phyloP scores from a whole-genome alignment of 2,888 invertebrate species.

The Dioctria rufipes region DNA sequence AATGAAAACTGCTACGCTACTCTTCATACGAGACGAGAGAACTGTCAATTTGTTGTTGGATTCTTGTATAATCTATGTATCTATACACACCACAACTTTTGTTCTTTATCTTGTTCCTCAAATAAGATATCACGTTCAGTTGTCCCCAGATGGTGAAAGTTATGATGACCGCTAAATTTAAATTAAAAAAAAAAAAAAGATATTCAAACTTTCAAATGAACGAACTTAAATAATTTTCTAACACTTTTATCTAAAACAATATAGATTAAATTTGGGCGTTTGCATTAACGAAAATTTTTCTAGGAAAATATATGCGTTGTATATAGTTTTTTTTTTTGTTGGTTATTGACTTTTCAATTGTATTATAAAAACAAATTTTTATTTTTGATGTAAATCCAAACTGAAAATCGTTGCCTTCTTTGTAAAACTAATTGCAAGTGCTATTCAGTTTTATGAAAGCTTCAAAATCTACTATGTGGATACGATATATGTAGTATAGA shows the following conservation, averaged over 20 bases:
- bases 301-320: not conserved
- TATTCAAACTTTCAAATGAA: too few species aligned
- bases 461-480: too few species aligned
- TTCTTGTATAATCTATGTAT: too few species aligned
- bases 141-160: not conserved
- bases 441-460: too few species aligned
- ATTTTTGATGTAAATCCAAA: not conserved
- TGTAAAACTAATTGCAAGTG: not conserved
- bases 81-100: not conserved
- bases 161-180: not conserved
- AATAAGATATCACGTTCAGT: too few species aligned
- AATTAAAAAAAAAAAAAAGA: not conserved
- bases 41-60: not conserved
- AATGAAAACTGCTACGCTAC: not conserved
- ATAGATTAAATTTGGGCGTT: not conserved
- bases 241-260: not conserved
- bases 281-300: not conserved
- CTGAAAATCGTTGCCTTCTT: not conserved
- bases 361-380: not conserved
- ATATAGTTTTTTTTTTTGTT: not conserved
- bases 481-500: too few species aligned
- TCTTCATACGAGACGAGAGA: not conserved
- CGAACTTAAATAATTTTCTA: too few species aligned
- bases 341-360: not conserved
- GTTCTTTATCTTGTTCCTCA: not conserved